Conservation (phyloP, 2,797 vertebrate genomes). For the Halcyon badia region DNA sequence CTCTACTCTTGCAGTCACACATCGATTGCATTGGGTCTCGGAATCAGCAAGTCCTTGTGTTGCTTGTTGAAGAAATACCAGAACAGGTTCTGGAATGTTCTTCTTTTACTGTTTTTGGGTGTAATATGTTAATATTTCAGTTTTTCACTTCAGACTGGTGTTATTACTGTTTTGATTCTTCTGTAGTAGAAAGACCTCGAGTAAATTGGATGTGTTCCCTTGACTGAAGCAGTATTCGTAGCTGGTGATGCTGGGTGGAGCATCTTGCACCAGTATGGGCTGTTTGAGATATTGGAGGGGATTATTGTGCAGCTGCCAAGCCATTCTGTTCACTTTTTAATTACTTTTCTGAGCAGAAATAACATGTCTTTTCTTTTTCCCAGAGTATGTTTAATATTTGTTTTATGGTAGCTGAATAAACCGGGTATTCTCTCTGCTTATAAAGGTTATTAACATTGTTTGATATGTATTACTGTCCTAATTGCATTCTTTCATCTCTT, state of each 20-base stretch:
- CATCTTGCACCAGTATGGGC: not conserved
- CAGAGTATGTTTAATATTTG: constrained; percentile 63
- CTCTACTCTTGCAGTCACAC: not conserved
- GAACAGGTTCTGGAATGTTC: not conserved
- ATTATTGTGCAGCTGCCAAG: constrained; percentile 51
- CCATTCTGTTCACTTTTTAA: constrained; percentile 46
- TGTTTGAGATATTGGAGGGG: not conserved
- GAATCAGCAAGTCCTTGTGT: not conserved
- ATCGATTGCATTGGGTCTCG: not conserved
- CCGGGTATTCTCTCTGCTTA: constrained; percentile 53
- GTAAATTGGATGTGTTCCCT: not conserved
- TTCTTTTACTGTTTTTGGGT: not conserved
- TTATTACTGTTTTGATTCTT: not conserved
- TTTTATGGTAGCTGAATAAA: constrained; percentile 63
- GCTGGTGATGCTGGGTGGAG: not conserved
- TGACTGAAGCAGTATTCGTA: not conserved
- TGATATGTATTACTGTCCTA: constrained; percentile 62
- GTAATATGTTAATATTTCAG: not conserved
- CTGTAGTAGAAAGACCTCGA: not conserved
- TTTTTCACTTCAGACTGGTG: not conserved
- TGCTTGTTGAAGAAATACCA: not conserved
- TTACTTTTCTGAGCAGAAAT: constrained; percentile 56
- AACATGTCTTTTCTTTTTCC: constrained; percentile 40
- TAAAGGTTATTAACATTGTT: constrained; percentile 63
- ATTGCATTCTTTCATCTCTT: constrained; percentile 56